Conservation (phyloP, 2,113 vertebrate genomes). For the Odobenus rosmarus region DNA sequence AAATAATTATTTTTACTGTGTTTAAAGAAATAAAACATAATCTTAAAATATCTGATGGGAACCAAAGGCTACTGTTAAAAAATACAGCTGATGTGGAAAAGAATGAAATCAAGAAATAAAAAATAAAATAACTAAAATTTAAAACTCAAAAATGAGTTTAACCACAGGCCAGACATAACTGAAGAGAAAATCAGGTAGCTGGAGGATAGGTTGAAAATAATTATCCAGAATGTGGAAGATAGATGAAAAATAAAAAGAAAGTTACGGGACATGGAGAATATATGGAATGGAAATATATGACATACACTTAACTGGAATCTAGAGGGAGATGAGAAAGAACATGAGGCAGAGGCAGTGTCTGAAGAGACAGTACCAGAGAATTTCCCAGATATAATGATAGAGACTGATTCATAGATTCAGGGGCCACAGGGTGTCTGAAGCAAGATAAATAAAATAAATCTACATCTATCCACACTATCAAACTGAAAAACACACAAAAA, state of each 20-base stretch:
- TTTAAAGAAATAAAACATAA: not conserved
- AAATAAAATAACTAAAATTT: constrained; percentile 21
- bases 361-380: not conserved
- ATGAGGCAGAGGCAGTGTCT: not conserved
- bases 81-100: not conserved
- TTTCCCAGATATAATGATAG: not conserved
- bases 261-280: not conserved
- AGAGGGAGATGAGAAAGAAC: not conserved
- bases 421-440: not conserved
- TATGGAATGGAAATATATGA: not conserved
- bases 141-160: not conserved
- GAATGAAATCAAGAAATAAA: not conserved
- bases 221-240: not conserved
- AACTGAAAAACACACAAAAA: not conserved
- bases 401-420: not conserved
- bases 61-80: not conserved
- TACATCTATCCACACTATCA: not conserved
- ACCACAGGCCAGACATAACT: not conserved
- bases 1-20: not conserved
- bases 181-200: not conserved
- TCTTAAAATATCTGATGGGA: not conserved
- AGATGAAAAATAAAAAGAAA: not conserved
- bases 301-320: not conserved
- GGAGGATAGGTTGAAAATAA: not conserved
- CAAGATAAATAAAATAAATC: not conserved